These are phyloP conservation scores for Beroe forskalii DNA, from an alignment of 37 sponge, comb jelly and placozoan species.

Conservation along the genomic window DNA sequence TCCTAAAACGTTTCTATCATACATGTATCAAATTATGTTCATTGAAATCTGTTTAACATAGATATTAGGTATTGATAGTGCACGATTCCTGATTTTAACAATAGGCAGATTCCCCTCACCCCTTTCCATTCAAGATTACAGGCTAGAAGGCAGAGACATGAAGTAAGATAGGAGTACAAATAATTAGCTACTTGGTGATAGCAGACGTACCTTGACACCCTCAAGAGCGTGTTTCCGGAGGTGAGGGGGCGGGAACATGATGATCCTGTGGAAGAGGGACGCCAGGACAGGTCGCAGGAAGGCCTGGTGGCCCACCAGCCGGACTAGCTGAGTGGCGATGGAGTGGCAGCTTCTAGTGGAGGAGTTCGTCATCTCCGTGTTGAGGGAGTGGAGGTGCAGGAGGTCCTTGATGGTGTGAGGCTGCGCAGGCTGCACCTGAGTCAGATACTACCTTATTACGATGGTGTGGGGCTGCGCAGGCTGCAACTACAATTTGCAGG, in stretches of 20 bases:
- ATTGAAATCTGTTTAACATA: too few species aligned
- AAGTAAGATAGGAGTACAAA: too few species aligned
- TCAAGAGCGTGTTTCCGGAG: slow-evolving; percentile 48
- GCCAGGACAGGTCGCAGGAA: slow-evolving; percentile 65
- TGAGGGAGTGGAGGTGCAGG: slow-evolving; percentile 46
- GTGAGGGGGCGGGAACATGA: slow-evolving; percentile 65
- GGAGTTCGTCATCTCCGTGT: slow-evolving; percentile 47
- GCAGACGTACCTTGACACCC: slow-evolving; percentile 36
- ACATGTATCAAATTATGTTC: too few species aligned
- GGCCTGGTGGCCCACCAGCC: slow-evolving; percentile 47
- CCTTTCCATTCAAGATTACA: too few species aligned
- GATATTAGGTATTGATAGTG: too few species aligned
- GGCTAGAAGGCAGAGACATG: too few species aligned
- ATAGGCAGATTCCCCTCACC: too few species aligned
- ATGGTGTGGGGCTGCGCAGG: too few species aligned
- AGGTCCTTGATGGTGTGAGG: slow-evolving; percentile 58
- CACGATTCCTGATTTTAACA: background rate
- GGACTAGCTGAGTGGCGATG: slow-evolving; percentile 43
- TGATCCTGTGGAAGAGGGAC: slow-evolving; percentile 50
- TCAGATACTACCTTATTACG: too few species aligned
- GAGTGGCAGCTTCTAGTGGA: slow-evolving; percentile 49
- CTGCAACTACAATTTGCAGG: background rate
- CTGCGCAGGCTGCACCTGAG: slow-evolving; percentile 55
- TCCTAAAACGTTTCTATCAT: background rate
- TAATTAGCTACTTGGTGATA: too few species aligned